A percentile compares a stretch with the other conserved stretches of the same genome.
Evolutionary conservation across 2,113 vertebrate genomes (phyloP).

Genomic region (Willisornis vidua): DNA sequence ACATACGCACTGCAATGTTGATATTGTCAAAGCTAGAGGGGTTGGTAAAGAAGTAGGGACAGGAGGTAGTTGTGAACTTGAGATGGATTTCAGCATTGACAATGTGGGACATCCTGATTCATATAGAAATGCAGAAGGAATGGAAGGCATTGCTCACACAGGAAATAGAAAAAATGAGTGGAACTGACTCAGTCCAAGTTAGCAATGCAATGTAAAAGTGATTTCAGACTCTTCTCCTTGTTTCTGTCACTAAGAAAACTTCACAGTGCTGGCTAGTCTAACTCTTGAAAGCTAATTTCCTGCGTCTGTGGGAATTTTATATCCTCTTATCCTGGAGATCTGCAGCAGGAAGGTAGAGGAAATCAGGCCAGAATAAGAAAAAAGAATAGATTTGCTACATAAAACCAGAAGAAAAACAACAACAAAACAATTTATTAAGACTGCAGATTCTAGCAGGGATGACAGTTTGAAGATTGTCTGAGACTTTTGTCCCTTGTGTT

Average conservation of each 20-base stretch:
- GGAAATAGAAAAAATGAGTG: not conserved
- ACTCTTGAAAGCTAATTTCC: not conserved
- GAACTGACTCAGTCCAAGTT: not conserved
- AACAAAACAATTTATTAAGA: not conserved
- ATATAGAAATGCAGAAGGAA: accelerated
- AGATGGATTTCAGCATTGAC: not conserved
- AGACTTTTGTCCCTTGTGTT: not conserved
- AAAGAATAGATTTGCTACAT: not conserved
- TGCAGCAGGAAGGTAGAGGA: not conserved
- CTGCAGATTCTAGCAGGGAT: not conserved
- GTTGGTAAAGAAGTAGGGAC: not conserved
- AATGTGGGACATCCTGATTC: not conserved
- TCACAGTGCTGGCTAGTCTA: not conserved
- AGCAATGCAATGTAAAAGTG: not conserved
- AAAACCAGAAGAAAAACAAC: not conserved
- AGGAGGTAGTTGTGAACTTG: not conserved
- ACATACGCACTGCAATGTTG: not conserved
- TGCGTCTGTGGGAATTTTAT: not conserved
- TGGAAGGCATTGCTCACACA: accelerated
- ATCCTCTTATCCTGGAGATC: not conserved
- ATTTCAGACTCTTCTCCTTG: not conserved
- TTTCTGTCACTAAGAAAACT: not conserved
- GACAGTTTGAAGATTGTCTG: not conserved
- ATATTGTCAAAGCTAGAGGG: not conserved
- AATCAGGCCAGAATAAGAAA: not conserved